Base-by-base conservation (phyloP, 1,140 invertebrate genomes). In the Drosophila novamexicana region DNA sequence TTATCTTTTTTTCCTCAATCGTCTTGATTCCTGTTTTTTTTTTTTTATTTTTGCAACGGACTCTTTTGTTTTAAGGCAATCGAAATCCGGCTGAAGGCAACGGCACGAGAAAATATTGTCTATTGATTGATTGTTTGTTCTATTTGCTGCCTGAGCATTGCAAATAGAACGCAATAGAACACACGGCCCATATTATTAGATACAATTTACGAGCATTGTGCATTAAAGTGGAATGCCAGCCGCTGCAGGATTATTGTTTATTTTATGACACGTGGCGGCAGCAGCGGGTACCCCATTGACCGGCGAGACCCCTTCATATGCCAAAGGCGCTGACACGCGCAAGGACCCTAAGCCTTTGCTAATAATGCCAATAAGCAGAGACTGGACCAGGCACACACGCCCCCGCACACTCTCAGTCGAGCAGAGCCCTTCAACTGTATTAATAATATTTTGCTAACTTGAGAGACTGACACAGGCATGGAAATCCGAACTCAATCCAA, bases 81-180 rank as follows among this genome's bases (percentile, higher is more conserved):
- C 83, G 83, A 72, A 83, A 83, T 75, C 67, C 66, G 47, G 49
- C 58, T 61, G 65, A 66, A 77, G 57, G 74, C 75, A 68, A 62
- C 68, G 69, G 76, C 61, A 79, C 62, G 76, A 58, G 58, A 88
- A 86, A 85, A 88, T 88, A 88, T 88, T 88, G 83, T 88, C 79
- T 88, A 88, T 88, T 88, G 84, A 88, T 88, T 88, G 83, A 88
- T 88, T 88, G 83, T 88, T 88, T 88, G 83, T 88, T 86, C 83
- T 85, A 74, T 75, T 86, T 62, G 71, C 58, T 59, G 68, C 59
- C 61, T 64, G 68, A 71, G 53, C 68, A 71, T 32, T 57, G 61
- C 61, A 56, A 62, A 65, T 36, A 47, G 67, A 70, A 50, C 59
- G 36, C 53, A 69, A 16, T 14, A 34, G 54, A 57, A 47, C 64